Evolutionary conservation across 2,888 invertebrate species (phyloP).

Genomic region (Cantharis nigra): DNA sequence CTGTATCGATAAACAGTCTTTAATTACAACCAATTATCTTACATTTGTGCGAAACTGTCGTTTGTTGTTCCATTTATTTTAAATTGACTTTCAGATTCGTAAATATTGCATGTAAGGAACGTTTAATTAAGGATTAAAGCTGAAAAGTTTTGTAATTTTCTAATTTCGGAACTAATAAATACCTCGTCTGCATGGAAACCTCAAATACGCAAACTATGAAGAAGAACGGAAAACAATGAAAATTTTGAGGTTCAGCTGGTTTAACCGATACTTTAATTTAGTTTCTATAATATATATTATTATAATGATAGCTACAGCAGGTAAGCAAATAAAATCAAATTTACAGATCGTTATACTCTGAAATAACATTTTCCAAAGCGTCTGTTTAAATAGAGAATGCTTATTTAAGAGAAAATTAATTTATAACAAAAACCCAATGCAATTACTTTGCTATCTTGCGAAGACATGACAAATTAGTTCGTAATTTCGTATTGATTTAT

Average conservation of each 20-base stretch:
- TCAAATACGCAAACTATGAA: neutral
- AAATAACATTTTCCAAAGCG: neutral
- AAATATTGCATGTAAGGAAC: neutral
- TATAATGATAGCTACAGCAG: neutral
- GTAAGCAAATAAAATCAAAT: neutral
- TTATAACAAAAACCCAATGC: neutral
- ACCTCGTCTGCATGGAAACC: neutral
- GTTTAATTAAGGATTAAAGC: neutral
- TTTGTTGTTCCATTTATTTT: neutral
- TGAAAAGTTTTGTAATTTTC: neutral
- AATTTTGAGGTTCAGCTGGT: neutral
- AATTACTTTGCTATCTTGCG: neutral
- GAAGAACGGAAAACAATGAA: no score
- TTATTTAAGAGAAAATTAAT: neutral
- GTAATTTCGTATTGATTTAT: neutral
- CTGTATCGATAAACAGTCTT: neutral
- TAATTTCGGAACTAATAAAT: neutral
- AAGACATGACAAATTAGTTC: neutral
- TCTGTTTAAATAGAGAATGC: neutral
- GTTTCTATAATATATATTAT: neutral
- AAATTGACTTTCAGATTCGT: neutral
- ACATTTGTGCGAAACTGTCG: neutral
- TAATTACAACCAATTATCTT: neutral
- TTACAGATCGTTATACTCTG: neutral
- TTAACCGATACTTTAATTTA: neutral